Conservation (phyloP, 2,888 invertebrate species). For the Agrotis exclamationis region DNA sequence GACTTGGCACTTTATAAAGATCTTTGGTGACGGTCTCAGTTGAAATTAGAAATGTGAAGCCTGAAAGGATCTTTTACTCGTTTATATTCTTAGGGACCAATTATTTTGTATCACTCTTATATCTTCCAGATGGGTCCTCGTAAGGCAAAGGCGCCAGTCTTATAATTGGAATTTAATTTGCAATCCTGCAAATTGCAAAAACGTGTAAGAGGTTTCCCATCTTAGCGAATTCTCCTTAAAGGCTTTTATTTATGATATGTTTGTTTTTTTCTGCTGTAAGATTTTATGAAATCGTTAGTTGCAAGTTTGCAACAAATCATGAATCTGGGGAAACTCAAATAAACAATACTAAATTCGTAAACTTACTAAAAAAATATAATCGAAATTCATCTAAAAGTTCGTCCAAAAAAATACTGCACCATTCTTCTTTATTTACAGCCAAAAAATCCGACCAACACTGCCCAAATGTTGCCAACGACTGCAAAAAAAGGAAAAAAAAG, state of each 20-base stretch:
- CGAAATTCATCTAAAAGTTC: not conserved
- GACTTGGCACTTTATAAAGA: conserved; percentile 42
- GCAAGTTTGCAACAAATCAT: not conserved
- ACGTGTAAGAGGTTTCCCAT: too few relatives aligned
- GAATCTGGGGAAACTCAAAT: not conserved
- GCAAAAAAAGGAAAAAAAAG: conserved; percentile 24
- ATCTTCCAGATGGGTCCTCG: not conserved
- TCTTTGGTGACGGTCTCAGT: conserved; percentile 13
- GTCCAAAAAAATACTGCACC: not conserved
- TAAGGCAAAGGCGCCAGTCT: too few relatives aligned
- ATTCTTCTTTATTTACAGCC: conserved; percentile 7
- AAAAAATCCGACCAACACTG: conserved; percentile 16
- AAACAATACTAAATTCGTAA: not conserved
- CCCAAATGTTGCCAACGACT: conserved; percentile 12
- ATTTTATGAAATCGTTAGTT: too few relatives aligned
- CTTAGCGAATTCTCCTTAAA: too few relatives aligned
- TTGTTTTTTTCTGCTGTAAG: not conserved
- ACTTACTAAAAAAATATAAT: not conserved
- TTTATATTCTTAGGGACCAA: not conserved
- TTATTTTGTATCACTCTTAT: not conserved
- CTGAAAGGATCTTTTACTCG: not conserved
- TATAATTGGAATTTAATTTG: too few relatives aligned
- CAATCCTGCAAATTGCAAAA: too few relatives aligned
- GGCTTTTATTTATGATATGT: too few relatives aligned
- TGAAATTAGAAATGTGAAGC: conserved; percentile 17